Base-by-base conservation (phyloP, 1,140 invertebrate genomes). In the Diploscapter pachys region DNA sequence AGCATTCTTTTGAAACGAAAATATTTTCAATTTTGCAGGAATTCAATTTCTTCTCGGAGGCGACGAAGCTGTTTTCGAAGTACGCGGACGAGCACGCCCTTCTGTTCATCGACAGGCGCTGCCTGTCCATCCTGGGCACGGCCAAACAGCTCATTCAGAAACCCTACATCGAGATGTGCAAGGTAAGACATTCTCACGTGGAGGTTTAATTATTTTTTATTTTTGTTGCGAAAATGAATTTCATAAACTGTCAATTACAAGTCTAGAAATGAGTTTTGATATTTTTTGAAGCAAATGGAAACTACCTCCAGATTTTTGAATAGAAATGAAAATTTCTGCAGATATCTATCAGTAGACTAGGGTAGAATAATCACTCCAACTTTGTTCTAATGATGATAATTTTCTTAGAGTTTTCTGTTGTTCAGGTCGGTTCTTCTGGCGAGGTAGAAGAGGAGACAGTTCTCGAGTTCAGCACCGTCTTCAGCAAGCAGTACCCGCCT, bases 51-150 rank as follows among this genome's bases (percentile, higher is more conserved):
- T 68, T 52, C 52, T 55, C 53, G 11, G 66, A 68, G 5, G 53
- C 66, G 5, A 48, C 66, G 5, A 52, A 52, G n/a, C 71, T 63
- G 50, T 74, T 74, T 54, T 70, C 56, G 6, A 56, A 51, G 11
- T 55, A 74, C 13, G 54, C 72, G 4, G 70, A 74, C 48, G 68
- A 65, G 1, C 57, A 74, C 57, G 70, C 56, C 70, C 49, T 52
- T n/a, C 53, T 74, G 5, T 74, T 74, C 72, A 53, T 74, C n/a
- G 57, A 74, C 70, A 6, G 72, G 11, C 72, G 72, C 5, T 74
- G 72, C 49, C 53, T 74, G 4, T 52, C 53, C 52, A 75, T 74
- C n/a, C 53, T 74, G 31, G 50, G 4, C 72, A 56, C 72, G 6
- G 72, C 72, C 4, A 71, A 72, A 31, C 11, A 53, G 31, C 70